A percentile compares a stretch with the other conserved stretches of the same genome.
These are phyloP conservation scores for Nasonia giraulti DNA, from an alignment of 1,140 invertebrate species.

Conservation along the genomic window DNA sequence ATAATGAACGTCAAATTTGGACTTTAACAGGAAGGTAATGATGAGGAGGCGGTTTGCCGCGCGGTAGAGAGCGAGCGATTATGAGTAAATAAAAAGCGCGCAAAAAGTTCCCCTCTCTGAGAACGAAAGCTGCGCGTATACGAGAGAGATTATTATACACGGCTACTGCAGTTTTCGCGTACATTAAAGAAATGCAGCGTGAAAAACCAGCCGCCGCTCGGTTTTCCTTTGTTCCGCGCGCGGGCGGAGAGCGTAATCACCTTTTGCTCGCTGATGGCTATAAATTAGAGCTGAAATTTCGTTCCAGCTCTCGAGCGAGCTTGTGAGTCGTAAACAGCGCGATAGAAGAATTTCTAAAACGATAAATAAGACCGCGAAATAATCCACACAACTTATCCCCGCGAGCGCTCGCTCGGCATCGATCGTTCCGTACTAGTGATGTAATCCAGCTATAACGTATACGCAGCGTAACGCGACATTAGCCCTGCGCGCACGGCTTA, in stretches of 20 bases:
- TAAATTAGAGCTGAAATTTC: neutral
- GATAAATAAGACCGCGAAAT: neutral
- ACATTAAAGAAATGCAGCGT: neutral
- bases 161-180: neutral
- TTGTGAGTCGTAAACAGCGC: neutral
- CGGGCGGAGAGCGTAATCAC: neutral
- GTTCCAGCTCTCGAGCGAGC: neutral
- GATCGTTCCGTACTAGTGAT: neutral
- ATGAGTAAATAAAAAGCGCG: slow-evolving; percentile 24
- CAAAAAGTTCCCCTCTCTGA: neutral
- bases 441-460: neutral
- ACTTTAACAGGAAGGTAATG: slow-evolving; percentile 12
- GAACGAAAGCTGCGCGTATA: neutral
- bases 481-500: neutral
- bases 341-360: neutral
- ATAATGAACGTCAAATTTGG: slow-evolving; percentile 22
- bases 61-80: neutral
- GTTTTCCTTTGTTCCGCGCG: neutral
- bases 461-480: neutral
- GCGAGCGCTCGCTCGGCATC: neutral
- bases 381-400: neutral
- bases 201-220: neutral
- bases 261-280: neutral
- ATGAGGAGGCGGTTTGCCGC: neutral
- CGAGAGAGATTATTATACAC: too few species aligned